Percentiles rank a stretch among this genome's conserved stretches.
Conservation (phyloP, 1,140 invertebrate genomes). For the Drosophila tropicalis region DNA sequence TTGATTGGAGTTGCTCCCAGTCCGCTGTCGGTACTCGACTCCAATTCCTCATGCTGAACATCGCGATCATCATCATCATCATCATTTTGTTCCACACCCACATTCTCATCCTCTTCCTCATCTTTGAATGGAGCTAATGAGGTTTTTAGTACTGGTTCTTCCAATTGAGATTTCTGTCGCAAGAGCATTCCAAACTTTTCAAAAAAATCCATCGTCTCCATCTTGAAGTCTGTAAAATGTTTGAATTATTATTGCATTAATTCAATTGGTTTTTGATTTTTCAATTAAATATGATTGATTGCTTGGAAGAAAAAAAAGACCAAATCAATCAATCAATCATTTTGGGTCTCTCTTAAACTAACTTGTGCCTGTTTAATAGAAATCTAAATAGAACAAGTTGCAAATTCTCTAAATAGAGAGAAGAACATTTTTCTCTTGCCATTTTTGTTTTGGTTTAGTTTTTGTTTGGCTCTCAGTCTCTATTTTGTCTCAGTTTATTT, state of each 20-base stretch:
- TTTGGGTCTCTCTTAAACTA: not conserved
- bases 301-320: not conserved
- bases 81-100: not conserved
- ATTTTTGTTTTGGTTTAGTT: not conserved
- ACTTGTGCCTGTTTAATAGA: not conserved
- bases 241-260: too few species aligned
- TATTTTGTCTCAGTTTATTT: not conserved
- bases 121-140: conserved; percentile 84
- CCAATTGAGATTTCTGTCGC: conserved; percentile 86
- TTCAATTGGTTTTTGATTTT: not conserved
- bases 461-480: not conserved
- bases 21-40: conserved; percentile 53
- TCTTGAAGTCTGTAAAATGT: conserved; percentile 87
- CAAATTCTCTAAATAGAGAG: not conserved
- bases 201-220: conserved; percentile 91
- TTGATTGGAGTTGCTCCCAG: conserved; percentile 22
- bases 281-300: not conserved
- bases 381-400: not conserved
- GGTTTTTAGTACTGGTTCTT: conserved; percentile 84
- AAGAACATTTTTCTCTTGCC: not conserved
- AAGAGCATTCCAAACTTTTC: conserved; percentile 90
- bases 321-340: not conserved
- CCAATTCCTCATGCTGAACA: conserved; percentile 19
- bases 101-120: conserved; percentile 7
- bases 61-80: conserved; percentile 3